Base-by-base conservation (phyloP, 2,797 vertebrate genomes). In the Enteromius afrohamiltoni region DNA sequence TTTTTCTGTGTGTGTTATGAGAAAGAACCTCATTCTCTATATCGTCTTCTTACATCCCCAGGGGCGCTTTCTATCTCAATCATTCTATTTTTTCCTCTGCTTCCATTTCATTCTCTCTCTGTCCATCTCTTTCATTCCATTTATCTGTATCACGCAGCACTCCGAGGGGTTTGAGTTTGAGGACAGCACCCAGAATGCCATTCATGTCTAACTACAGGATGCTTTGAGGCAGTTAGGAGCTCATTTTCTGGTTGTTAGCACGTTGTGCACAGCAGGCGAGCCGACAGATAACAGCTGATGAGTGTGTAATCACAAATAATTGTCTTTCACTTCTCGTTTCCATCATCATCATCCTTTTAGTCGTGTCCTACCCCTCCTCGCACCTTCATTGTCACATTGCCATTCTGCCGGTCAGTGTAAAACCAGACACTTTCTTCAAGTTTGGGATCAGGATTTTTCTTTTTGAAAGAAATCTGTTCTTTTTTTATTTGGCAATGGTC, bases 261-360 rank as follows among this genome's bases (percentile, higher is more conserved):
- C 94, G 94, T 92, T 93, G 96, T 95, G 95, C 93, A 91, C 91
- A 94, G 94, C 94, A 94, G 93, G 94, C 95, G 95, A 94, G 93
- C 93, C 91, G 92, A 89, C 95, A 94, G 96, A 97, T 97, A 96
- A 96, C 96, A 95, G 89, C 92, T 96, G 96, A 98, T 97, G 97
- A 98, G 95, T 99, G 98, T 99, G 98, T 99, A 99, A 99, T 99
- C 97, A 96, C 94, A 94, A 96, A 97, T 99, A 99, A 99, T 99
- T 99, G 97, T 99, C 97, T 99, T 99, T 99, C 98, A 98, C 96
- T 98, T 99, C 97, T 98, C 96, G 98, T 99, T 97, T 98, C 95
- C 97, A 95, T 99, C 97, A 99, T 95, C 96, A 47, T 93, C 92
- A 68, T 51, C 77, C 76, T 88, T 89, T 90, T 47, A 60, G 90